These are phyloP conservation scores for Homarus americanus DNA, from an alignment of 1,140 invertebrate genomes.

Conservation along the genomic window DNA sequence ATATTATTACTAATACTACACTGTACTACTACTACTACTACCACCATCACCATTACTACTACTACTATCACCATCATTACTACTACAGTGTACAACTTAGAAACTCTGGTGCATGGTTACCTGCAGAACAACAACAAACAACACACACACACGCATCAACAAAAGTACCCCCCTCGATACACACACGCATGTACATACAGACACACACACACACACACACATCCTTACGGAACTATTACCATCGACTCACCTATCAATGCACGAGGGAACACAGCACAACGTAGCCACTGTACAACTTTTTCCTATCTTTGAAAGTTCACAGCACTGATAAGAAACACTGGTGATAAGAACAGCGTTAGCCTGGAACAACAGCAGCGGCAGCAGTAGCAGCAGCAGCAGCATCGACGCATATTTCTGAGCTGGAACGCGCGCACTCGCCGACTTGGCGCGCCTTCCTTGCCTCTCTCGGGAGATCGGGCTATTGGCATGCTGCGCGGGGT, in stretches of 20 bases:
- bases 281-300: constrained; percentile 28
- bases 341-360: constrained; percentile 61
- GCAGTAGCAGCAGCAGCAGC: constrained; percentile 67
- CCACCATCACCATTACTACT: not conserved
- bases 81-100: not conserved
- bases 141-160: not conserved
- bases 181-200: constrained; percentile 34
- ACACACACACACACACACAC: constrained; percentile 36
- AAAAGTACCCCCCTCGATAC: not conserved
- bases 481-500: constrained; percentile 70
- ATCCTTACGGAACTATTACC: constrained; percentile 9
- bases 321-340: constrained; percentile 66
- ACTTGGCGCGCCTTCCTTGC: constrained; percentile 25
- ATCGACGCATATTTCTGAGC: constrained; percentile 70
- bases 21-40: not conserved
- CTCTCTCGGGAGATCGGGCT: constrained; percentile 65
- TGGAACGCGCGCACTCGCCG: constrained; percentile 69
- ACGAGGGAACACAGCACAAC: constrained; percentile 7
- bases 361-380: constrained; percentile 57
- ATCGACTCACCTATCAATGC: constrained; percentile 63
- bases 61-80: not conserved
- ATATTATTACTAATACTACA: not conserved
- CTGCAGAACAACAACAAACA: constrained; percentile 14
- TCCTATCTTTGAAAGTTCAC: constrained; percentile 50
- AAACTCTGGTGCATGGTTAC: not conserved